Evolutionary conservation across 2,113 vertebrate genomes (phyloP), one percentile per base, ranked within the genome.

Genomic region (Elephantulus edwardii): DNA sequence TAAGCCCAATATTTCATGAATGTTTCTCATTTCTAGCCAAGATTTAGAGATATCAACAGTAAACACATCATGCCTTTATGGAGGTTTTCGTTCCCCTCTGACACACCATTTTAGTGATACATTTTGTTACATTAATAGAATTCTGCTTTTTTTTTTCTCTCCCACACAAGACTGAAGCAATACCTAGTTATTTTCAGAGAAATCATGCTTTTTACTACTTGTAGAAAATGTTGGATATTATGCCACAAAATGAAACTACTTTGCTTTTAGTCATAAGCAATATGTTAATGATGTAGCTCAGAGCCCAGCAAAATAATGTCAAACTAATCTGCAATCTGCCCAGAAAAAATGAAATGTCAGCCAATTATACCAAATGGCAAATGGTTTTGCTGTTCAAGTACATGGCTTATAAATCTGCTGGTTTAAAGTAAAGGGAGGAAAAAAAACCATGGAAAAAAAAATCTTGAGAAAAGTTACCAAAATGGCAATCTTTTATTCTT

Each of bases 291-390:
- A 96, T 93, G 91, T 95, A 96, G 94, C 96, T 96, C 96, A 95
- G 93, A 72, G 11, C 95, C 96, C 91, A 96, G 91, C 9, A 40
- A 98, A 98, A 97, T 97, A 97, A 97, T 97, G 97, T 98, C 97
- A 97, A 97, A 97, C 96, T 96, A 97, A 97, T 97, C 96, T 96
- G 93, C 97, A 98, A 97, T 98, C 97, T 97, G 96, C 96, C 97
- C 94, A 97, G 97, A 97, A 97, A 97, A 98, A 97, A 95, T 96
- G 95, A 98, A 98, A 98, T 98, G 98, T 97, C 98, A 98, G 97
- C 98, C 98, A 98, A 94, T 97, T 97, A 90, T 76, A 96, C 97
- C 98, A 98, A 98, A 98, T 98, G 97, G 97, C 95, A 98, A 98
- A 97, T 97, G 94, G 88, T 93, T 97, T 97, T 97, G 89, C 95